Conservation (phyloP, 1,140 invertebrate species). For the Cydia fagiglandana region DNA sequence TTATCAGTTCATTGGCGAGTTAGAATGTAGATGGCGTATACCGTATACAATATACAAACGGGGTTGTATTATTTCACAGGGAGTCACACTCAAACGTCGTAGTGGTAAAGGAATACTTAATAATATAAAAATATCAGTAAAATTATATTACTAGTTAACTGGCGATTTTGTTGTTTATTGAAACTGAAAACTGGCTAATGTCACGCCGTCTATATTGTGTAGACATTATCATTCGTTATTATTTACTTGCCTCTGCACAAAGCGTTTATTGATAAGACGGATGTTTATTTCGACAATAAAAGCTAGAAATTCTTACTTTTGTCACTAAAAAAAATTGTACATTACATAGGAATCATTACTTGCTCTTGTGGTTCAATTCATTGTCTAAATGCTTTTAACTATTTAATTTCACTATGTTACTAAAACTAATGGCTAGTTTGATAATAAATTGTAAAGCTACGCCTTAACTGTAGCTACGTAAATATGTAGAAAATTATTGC, state of each 20-base stretch:
- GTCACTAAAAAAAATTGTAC: slow-evolving; percentile 47
- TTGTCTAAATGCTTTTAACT: slow-evolving; percentile 34
- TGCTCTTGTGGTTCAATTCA: slow-evolving; percentile 45
- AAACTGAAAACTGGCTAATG: no score
- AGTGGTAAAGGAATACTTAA: no score
- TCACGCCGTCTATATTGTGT: not conserved
- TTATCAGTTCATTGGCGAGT: no score
- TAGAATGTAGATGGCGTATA: no score
- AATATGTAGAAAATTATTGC: slow-evolving; percentile 28
- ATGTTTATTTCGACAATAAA: not conserved
- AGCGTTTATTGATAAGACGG: not conserved
- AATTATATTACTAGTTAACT: no score
- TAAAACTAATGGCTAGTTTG: slow-evolving; percentile 31
- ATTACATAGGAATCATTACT: slow-evolving; percentile 57
- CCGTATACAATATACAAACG: no score
- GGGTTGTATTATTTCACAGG: no score
- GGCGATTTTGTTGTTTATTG: no score
- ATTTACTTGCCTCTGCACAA: not conserved
- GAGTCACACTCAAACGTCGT: no score
- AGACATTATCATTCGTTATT: not conserved
- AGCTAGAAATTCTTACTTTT: not conserved
- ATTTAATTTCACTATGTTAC: slow-evolving; percentile 35
- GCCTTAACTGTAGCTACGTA: slow-evolving; percentile 23
- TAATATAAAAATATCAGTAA: no score
- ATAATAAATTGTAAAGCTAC: slow-evolving; percentile 30